A percentile compares a stretch with the other conserved stretches of the same genome.
phyloP scores from a whole-genome alignment of 2,888 invertebrate species.

The Brachyopa scutellaris region DNA sequence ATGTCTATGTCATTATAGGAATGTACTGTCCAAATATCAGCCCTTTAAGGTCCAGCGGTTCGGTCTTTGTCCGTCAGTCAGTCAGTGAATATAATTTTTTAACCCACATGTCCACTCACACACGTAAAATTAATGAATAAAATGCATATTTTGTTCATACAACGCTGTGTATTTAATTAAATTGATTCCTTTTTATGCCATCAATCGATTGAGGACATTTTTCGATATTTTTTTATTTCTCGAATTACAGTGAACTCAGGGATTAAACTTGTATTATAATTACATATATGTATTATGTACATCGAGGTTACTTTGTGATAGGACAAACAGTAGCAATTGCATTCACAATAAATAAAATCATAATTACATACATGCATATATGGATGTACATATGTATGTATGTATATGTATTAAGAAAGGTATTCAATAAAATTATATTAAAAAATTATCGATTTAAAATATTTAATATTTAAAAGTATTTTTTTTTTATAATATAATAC shows the following conservation, averaged over 20 bases:
- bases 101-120: background rate
- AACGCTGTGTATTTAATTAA: background rate
- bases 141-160: slow-evolving; percentile 1
- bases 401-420: no score
- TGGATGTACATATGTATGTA: no score
- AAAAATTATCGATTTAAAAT: slow-evolving; percentile 40
- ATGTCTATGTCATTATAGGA: no score
- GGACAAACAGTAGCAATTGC: background rate
- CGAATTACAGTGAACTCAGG: background rate
- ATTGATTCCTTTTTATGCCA: background rate
- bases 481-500: no score
- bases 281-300: no score
- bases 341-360: background rate
- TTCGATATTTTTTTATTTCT: background rate
- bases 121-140: background rate
- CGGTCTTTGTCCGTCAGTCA: no score
- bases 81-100: no score
- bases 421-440: slow-evolving; percentile 28
- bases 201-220: background rate
- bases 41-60: no score
- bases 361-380: no score
- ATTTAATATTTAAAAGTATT: no score
- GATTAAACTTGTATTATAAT: slow-evolving; percentile 16
- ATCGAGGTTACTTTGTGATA: no score
- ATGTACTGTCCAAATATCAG: no score